Conservation (phyloP, 1,140 invertebrate genomes). For the Riptortus pedestris region DNA sequence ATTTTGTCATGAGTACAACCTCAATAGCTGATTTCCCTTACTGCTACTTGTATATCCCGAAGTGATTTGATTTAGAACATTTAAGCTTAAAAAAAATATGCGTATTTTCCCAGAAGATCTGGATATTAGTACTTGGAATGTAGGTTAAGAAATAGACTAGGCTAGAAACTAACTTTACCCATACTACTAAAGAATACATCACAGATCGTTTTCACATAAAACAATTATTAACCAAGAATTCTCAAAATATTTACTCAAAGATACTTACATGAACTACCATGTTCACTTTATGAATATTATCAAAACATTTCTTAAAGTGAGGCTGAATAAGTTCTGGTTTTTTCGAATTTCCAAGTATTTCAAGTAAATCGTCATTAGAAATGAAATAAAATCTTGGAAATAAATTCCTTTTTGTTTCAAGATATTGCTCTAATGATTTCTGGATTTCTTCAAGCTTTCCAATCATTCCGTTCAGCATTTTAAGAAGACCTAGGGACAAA, state of each 20-base stretch:
- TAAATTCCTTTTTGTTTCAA: constrained; percentile 70
- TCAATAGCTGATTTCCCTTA: too few species aligned
- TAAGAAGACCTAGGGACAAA: constrained; percentile 39
- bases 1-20: too few species aligned
- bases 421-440: constrained; percentile 64
- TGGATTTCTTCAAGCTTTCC: constrained; percentile 56
- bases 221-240: too few species aligned
- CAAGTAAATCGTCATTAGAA: constrained; percentile 76
- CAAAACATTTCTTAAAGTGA: constrained; percentile 75
- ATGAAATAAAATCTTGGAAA: constrained; percentile 82
- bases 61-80: too few species aligned
- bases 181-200: too few species aligned
- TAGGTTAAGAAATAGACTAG: too few species aligned
- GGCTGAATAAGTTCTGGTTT: constrained; percentile 69
- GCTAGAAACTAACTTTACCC: too few species aligned
- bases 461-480: constrained; percentile 51
- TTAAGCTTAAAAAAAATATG: too few species aligned
- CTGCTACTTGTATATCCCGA: too few species aligned
- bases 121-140: too few species aligned
- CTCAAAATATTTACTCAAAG: background rate
- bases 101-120: too few species aligned
- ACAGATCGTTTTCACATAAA: too few species aligned
- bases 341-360: constrained; percentile 72
- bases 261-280: constrained; percentile 47
- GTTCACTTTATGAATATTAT: constrained; percentile 66